Conservation (phyloP, 1,140 invertebrate genomes). For the Lerema accius region DNA sequence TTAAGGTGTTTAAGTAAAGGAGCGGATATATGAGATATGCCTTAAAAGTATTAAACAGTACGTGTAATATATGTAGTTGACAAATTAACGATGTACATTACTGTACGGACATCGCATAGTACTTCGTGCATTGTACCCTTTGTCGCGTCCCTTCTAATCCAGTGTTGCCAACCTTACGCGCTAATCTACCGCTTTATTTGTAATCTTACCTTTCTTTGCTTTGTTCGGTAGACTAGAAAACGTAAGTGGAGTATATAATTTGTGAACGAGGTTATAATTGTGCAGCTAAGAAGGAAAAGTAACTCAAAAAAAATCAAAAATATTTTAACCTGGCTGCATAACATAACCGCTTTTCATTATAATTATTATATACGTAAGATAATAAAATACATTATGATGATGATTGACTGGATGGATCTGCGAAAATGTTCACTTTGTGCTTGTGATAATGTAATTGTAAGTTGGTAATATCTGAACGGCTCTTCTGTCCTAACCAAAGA, state of each 20-base stretch:
- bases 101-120: slow-evolving; percentile 79
- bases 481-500: slow-evolving; percentile 80
- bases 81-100: slow-evolving; percentile 75
- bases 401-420: slow-evolving; percentile 65
- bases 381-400: slow-evolving; percentile 32
- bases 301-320: slow-evolving; percentile 18
- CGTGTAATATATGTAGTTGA: slow-evolving; percentile 67
- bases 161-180: slow-evolving; percentile 40
- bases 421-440: slow-evolving; percentile 61
- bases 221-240: slow-evolving; percentile 27
- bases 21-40: slow-evolving; percentile 71
- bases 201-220: slow-evolving; percentile 28
- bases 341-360: slow-evolving; percentile 37
- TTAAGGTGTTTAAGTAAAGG: slow-evolving; percentile 61
- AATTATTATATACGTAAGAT: slow-evolving; percentile 22
- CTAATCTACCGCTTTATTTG: slow-evolving; percentile 22
- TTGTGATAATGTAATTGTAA: slow-evolving; percentile 80
- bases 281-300: slow-evolving; percentile 7
- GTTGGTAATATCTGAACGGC: slow-evolving; percentile 58
- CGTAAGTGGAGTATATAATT: slow-evolving; percentile 9
- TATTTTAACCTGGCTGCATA: slow-evolving; percentile 31
- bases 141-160: slow-evolving; percentile 56
- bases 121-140: slow-evolving; percentile 73
- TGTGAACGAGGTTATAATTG: not conserved
- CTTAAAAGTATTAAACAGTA: slow-evolving; percentile 80